Evolutionary conservation across 2,113 vertebrate genomes (phyloP), one percentile per base, ranked within the genome.

Genomic region (Leucopternis melanops): DNA sequence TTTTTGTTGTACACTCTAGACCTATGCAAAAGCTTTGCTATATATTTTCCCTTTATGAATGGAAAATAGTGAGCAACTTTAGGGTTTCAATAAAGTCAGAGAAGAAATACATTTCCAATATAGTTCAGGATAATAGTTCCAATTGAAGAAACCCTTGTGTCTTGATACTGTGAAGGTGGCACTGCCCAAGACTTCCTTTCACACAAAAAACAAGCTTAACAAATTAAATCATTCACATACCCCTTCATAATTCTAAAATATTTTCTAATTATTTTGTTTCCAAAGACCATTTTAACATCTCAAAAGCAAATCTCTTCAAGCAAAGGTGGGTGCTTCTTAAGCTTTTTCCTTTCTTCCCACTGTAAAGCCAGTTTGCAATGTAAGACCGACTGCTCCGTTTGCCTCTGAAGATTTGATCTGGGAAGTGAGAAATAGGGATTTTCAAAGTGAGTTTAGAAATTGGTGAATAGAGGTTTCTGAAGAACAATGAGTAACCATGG

Each of bases 1-100:
- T 89, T 94, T 88, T 92, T 94, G 40, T 42, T 89, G 32, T 65
- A 65, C 31, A 26, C 9, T 75, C 38, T 63, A 96, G 66, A 87
- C 44, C 50, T 81, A 44, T 34, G 61, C 34, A 88, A 67, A 81
- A 45, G 5, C 10, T 86, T 82, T 59, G 9, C 32, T 92, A 25
- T 27, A 31, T 49, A 16, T 72, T 86, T 67, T 73, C 19, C 16
- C 36, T 86, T 83, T 40, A 52, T 50, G 38, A 71, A 44, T 84
- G 47, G 86, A 94, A 96, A 96, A 88, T 40, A 86, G 9, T 84
- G 29, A 92, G 61, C 47, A 89, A 57, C n/a, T 49, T 83, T 40
- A 65, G 22, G 2, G 23, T 61, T 86, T 91, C 6, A 13, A 62
- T 89, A 78, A 71, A 84, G 6, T 18, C 69, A 91, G 27, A 65